phyloP scores from a whole-genome alignment of 2,113 vertebrate genomes.

The Ifrita kowaldi region DNA sequence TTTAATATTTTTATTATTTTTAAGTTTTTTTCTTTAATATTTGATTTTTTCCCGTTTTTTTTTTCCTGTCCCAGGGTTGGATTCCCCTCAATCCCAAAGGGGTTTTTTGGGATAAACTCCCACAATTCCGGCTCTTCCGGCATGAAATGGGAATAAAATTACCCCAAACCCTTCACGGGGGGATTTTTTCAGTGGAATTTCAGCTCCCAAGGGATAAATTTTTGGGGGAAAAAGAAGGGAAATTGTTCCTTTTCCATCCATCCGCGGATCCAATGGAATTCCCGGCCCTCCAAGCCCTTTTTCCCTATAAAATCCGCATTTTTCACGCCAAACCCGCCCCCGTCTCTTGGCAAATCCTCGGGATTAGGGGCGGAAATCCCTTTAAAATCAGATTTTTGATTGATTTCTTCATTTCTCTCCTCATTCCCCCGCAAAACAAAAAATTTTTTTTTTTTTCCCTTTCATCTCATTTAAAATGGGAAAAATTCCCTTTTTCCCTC shows the following conservation, averaged over 20 bases:
- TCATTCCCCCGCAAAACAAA: not conserved
- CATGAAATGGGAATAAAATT: not conserved
- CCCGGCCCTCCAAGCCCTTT: not conserved
- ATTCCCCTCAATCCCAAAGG: not conserved
- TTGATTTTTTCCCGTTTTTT: not conserved
- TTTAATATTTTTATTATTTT: not conserved
- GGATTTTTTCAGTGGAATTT: not conserved
- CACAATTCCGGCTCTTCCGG: not conserved
- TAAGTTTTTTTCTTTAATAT: not conserved
- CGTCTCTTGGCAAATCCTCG: not conserved
- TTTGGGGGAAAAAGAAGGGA: not conserved
- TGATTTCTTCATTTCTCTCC: not conserved
- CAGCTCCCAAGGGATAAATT: not conserved
- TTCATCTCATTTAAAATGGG: not conserved
- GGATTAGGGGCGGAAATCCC: not conserved
- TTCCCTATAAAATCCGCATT: not conserved
- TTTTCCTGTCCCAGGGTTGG: not conserved
- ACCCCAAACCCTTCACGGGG: not conserved
- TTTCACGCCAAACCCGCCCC: not conserved
- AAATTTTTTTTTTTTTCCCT: not conserved
- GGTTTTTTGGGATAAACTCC: constrained; percentile 34
- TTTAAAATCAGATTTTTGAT: not conserved
- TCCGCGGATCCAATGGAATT: not conserved
- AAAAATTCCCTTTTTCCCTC: rapidly evolving
- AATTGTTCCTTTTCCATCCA: not conserved